A percentile compares a stretch with the other conserved stretches of the same genome.
phyloP scores from a whole-genome alignment of 2,797 vertebrate species.

The Parotocinclus haroldoi region DNA sequence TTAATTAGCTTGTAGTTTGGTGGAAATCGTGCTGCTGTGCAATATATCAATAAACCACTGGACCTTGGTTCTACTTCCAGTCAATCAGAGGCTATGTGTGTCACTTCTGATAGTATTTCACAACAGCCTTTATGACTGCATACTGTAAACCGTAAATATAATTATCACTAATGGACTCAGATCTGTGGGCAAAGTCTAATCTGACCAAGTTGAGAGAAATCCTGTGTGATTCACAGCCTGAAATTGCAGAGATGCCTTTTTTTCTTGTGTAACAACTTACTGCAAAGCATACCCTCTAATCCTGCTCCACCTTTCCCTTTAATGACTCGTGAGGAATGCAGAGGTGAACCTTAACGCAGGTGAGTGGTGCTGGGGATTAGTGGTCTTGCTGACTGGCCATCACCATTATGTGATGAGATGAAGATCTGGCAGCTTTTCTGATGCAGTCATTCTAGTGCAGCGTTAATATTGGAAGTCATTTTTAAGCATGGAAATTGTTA shows the following conservation, averaged over 20 bases:
- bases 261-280: constrained; percentile 35
- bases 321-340: constrained; percentile 47
- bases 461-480: no score
- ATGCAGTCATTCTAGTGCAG: no score
- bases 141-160: constrained; percentile 36
- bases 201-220: constrained; percentile 24
- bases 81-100: constrained; percentile 58
- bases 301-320: constrained; percentile 45
- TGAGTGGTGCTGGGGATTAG: constrained; percentile 28
- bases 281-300: constrained; percentile 41
- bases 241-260: constrained; percentile 25
- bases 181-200: constrained; percentile 32
- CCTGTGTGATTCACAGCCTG: constrained; percentile 23
- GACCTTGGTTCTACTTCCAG: constrained; percentile 68
- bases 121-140: constrained; percentile 32
- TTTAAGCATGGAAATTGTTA: no score
- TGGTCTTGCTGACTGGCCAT: neutral
- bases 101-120: constrained; percentile 20
- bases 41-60: constrained; percentile 63
- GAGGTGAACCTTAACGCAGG: constrained; percentile 18
- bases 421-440: no score
- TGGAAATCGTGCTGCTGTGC: constrained; percentile 23
- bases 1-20: constrained; percentile 26
- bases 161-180: constrained; percentile 29
- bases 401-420: no score